Percentiles rank a stretch among this genome's conserved stretches.
Conservation (phyloP, 2,113 vertebrate species). For the Parus major region DNA sequence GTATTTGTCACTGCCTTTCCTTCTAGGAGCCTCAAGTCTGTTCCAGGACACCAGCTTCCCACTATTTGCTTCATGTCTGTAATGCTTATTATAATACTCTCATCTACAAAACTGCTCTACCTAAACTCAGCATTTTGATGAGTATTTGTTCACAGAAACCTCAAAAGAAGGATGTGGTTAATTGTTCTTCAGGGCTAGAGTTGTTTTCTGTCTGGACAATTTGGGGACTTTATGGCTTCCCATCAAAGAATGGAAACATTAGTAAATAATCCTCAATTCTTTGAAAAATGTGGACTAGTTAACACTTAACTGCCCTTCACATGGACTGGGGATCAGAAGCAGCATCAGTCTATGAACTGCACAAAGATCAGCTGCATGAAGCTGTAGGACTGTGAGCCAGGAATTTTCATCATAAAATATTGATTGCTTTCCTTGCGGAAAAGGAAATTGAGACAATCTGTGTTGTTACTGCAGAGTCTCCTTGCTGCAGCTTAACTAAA, state of each 20-base stretch:
- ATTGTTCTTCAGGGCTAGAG: not conserved
- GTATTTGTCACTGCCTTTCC: not conserved
- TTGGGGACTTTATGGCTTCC: not conserved
- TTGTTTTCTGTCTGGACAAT: not conserved
- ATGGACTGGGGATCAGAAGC: not conserved
- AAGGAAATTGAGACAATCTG: not conserved
- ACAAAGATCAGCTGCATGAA: not conserved
- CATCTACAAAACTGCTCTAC: not conserved
- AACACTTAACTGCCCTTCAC: not conserved
- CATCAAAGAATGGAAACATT: not conserved
- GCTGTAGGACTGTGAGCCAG: not conserved
- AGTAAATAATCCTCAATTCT: not conserved
- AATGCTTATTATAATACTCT: not conserved
- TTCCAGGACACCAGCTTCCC: not conserved
- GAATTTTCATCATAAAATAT: not conserved
- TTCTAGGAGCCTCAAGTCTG: not conserved
- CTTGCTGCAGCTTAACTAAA: not conserved
- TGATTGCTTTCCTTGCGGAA: accelerated
- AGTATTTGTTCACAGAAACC: not conserved
- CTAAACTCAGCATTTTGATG: not conserved
- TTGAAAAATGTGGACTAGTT: not conserved
- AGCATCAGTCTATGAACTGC: not conserved
- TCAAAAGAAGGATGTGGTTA: not conserved
- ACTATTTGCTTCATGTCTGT: not conserved
- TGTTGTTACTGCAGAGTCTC: not conserved